Evolutionary conservation across 2,113 vertebrate genomes (phyloP).

Genomic region (Mustela nigripes): DNA sequence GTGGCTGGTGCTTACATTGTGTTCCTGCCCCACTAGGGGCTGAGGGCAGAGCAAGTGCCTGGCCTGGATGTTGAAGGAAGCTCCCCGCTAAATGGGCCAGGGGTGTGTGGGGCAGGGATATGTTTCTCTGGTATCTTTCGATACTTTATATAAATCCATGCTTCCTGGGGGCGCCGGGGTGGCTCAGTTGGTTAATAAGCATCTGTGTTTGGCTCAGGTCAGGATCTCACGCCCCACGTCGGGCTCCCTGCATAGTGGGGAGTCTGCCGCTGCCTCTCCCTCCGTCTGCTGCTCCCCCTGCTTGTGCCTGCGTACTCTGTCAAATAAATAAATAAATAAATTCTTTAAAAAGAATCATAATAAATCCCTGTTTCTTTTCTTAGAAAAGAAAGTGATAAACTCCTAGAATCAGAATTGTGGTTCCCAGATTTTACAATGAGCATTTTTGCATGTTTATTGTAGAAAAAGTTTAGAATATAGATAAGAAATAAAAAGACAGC

Average conservation of each 20-base stretch:
- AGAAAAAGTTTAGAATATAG: neutral
- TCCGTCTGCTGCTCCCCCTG: no score
- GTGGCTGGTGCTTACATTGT: neutral
- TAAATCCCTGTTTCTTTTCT: neutral
- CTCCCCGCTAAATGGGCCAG: neutral
- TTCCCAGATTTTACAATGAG: neutral
- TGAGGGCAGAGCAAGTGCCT: neutral
- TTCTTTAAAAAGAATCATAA: no score
- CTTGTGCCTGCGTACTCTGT: no score
- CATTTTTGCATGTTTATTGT: neutral
- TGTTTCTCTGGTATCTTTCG: neutral
- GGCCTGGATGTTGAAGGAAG: neutral
- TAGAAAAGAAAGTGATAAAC: neutral
- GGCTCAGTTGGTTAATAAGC: no score
- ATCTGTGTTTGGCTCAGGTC: no score
- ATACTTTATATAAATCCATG: neutral
- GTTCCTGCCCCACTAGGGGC: neutral
- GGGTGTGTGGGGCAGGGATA: accelerated
- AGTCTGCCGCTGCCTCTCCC: no score
- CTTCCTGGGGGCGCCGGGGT: no score
- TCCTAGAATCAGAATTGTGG: neutral
- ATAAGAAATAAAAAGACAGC: neutral
- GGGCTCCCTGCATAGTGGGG: no score
- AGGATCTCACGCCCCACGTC: no score
- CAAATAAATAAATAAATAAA: no score